Evolutionary conservation across 2,797 vertebrate genomes (phyloP).

Genomic region (Pelodytes ibericus): DNA sequence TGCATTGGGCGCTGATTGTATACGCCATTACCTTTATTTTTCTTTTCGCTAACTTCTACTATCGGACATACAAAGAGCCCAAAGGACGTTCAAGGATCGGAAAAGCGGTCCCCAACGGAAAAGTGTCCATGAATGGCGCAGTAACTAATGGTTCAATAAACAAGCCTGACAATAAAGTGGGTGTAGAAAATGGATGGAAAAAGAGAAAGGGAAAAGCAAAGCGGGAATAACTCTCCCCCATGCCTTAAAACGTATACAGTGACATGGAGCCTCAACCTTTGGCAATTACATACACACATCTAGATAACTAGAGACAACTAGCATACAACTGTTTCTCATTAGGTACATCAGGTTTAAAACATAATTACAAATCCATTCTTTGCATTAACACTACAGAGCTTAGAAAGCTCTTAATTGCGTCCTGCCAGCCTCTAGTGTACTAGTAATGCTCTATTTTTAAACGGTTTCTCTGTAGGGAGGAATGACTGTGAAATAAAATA

Average conservation of each 20-base stretch:
- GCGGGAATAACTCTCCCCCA: conserved; percentile 83
- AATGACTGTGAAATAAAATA: conserved; percentile 1
- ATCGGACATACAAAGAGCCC: conserved; percentile 94
- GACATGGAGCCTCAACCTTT: conserved; percentile 69
- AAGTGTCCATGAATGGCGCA: conserved; percentile 79
- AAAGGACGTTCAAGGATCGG: conserved; percentile 80
- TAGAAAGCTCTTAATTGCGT: conserved; percentile 17
- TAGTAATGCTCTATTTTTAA: conserved; percentile 40
- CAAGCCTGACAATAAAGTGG: conserved; percentile 80
- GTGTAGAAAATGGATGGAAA: conserved; percentile 86
- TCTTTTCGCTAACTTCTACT: conserved; percentile 97
- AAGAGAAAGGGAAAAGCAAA: conserved; percentile 95
- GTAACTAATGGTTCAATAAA: conserved; percentile 81
- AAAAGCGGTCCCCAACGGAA: conserved; percentile 82
- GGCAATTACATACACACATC: neutral
- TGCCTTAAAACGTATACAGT: conserved; percentile 71
- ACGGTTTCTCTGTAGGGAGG: conserved; percentile 16
- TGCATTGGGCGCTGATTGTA: conserved; percentile 97
- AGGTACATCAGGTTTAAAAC: conserved; percentile 66
- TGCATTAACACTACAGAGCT: conserved; percentile 19
- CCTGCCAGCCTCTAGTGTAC: conserved; percentile 28
- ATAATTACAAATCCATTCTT: conserved; percentile 10
- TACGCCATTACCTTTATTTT: conserved; percentile 96
- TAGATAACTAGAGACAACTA: neutral
- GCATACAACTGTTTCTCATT: conserved; percentile 69